phyloP scores from a whole-genome alignment of 2,113 vertebrate genomes.

The Syrrhaptes paradoxus region DNA sequence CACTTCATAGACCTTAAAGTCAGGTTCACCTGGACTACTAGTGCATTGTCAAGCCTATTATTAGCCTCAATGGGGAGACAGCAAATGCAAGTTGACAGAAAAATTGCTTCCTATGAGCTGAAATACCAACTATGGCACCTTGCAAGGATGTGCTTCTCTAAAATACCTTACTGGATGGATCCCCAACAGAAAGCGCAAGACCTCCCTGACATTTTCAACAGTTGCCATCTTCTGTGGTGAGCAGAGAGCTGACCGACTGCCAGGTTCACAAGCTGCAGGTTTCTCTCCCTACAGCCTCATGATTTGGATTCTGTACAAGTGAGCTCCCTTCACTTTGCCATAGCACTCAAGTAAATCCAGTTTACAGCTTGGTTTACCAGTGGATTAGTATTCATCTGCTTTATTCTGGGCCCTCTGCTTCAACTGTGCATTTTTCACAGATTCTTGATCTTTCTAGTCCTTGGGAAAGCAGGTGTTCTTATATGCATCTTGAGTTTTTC shows the following conservation, averaged over 20 bases:
- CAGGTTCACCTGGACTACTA: not conserved
- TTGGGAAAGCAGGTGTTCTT: not conserved
- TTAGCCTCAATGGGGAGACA: not conserved
- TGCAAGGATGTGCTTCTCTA: not conserved
- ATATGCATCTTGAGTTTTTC: not conserved
- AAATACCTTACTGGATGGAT: not conserved
- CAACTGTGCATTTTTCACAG: not conserved
- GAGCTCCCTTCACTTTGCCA: not conserved
- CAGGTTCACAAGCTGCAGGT: not conserved
- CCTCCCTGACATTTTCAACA: not conserved
- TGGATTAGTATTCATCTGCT: not conserved
- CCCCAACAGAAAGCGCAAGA: not conserved
- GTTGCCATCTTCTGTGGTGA: not conserved
- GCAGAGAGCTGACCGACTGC: not conserved
- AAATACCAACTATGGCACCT: not conserved
- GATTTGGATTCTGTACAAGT: accelerated
- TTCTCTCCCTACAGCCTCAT: not conserved
- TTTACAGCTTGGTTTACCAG: not conserved
- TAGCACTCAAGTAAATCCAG: not conserved
- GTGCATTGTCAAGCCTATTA: not conserved
- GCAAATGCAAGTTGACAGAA: not conserved
- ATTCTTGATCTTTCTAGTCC: not conserved
- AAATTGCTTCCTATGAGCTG: not conserved
- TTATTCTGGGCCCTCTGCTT: not conserved
- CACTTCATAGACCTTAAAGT: slow-evolving; percentile 31